phyloP scores from a whole-genome alignment of 2,888 invertebrate species.

The Cotesia congregata region DNA sequence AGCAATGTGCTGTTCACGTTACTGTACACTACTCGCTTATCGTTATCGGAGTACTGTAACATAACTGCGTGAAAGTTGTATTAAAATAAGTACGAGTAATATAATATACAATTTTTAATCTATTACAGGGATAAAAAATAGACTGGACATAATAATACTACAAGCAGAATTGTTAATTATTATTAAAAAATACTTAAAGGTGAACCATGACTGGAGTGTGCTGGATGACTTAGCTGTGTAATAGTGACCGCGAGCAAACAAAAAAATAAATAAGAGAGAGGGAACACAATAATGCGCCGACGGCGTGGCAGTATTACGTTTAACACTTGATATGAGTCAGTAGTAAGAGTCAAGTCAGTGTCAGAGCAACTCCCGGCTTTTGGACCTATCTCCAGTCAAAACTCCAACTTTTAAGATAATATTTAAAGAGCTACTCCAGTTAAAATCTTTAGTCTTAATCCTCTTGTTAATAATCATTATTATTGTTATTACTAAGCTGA shows the following conservation, averaged over 20 bases:
- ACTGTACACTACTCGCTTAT: too few relatives aligned
- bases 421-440: too few relatives aligned
- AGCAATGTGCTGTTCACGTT: neutral
- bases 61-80: constrained; percentile 1
- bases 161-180: too few relatives aligned
- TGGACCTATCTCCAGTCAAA: too few relatives aligned
- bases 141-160: too few relatives aligned
- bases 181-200: constrained; percentile 6
- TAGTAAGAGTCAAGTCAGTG: neutral
- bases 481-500: too few relatives aligned
- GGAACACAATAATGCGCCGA: constrained; percentile 45
- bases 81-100: neutral
- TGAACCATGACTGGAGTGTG: neutral
- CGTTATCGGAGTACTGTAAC: neutral
- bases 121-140: too few relatives aligned
- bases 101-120: too few relatives aligned
- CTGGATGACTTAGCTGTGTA: constrained; percentile 26
- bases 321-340: constrained; percentile 51
- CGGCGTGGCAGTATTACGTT: constrained; percentile 51
- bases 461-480: too few relatives aligned
- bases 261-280: constrained; percentile 30
- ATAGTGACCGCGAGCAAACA: constrained; percentile 15
- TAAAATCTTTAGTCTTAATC: too few relatives aligned
- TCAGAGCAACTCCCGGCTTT: too few relatives aligned
- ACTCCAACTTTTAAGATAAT: too few relatives aligned